Base-by-base conservation (phyloP, 2,113 vertebrate species). In the Ciconia boyciana region DNA sequence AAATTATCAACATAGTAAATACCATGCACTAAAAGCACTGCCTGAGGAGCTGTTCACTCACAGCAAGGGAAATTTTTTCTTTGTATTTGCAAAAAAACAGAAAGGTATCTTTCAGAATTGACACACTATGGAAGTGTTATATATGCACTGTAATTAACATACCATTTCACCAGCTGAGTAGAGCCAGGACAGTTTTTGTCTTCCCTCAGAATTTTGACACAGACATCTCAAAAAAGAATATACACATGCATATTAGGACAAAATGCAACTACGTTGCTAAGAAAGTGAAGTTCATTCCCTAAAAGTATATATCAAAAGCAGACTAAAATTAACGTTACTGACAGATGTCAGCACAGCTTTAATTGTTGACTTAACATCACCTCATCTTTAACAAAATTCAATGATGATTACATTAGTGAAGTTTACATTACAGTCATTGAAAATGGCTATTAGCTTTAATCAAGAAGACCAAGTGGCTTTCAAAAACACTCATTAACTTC, bases 141-240 rank as follows among this genome's bases (percentile, higher is more conserved):
- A 7, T 16, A 26, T 0, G 29, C 36, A 25, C 49, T 28, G 51
- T 20, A 43, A 43, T 3, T 87, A 60, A 97, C 98, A 81, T 97
- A 99, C 99, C 99, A 99, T 76, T 99, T 98, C 83, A 99, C 98
- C 84, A 99, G 98, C 95, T 99, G 99, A 90, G 94, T 97, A 54
- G 99, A 98, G 62, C 99, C 99, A 20, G 99, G 99, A 68, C 99
- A 99, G 87, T 95, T 98, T 78, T 97, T 98, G 94, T 99, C 99
- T 93, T 99, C 99, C 94, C 96, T 98, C 21, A 99, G 97, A 80
- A 99, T 99, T 98, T 99, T 99, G 83, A 99, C 99, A 96, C 98
- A 98, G 90, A 99, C 96, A 96, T 99, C 99, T 97, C 26, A 60
- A 87, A 93, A 75, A 32, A 69, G 3, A 43, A 17, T 4, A 75